Evolutionary conservation across 2,888 invertebrate species (phyloP).

Genomic region (Mechanitis mazaeus): DNA sequence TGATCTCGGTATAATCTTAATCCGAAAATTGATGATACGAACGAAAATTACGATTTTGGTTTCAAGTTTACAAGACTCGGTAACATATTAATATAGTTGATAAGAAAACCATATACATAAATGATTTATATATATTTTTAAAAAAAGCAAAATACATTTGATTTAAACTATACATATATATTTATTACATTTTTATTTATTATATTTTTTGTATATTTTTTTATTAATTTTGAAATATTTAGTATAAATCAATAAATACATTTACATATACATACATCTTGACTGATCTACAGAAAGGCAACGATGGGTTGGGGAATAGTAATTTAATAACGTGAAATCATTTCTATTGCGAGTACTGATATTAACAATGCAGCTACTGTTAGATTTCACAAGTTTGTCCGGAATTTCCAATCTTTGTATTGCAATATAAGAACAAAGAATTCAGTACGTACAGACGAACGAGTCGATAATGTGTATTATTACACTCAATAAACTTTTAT

Average conservation of each 20-base stretch:
- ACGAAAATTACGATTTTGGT: not conserved
- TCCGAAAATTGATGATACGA: constrained; percentile 13
- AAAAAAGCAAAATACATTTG: too few species aligned
- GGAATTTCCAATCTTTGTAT: not conserved
- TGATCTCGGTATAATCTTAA: constrained; percentile 24
- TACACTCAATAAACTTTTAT: too few species aligned
- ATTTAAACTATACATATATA: too few species aligned
- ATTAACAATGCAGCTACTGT: not conserved
- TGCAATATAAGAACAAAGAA: constrained; percentile 1
- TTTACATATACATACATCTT: too few species aligned
- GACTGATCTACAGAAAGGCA: not conserved
- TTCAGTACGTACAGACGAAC: not conserved
- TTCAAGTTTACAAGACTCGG: not conserved
- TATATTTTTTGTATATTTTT: too few species aligned
- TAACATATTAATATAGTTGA: too few species aligned
- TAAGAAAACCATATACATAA: too few species aligned
- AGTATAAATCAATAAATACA: too few species aligned
- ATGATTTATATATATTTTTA: too few species aligned
- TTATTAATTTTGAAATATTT: too few species aligned
- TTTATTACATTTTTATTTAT: too few species aligned
- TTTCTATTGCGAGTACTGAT: not conserved
- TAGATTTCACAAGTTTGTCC: not conserved
- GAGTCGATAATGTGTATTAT: not conserved
- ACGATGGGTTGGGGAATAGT: not conserved
- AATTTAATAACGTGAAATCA: not conserved